A percentile compares a stretch with the other conserved stretches of the same genome.
Conservation (phyloP, 2,113 vertebrate genomes). For the Patagioenas fasciata region DNA sequence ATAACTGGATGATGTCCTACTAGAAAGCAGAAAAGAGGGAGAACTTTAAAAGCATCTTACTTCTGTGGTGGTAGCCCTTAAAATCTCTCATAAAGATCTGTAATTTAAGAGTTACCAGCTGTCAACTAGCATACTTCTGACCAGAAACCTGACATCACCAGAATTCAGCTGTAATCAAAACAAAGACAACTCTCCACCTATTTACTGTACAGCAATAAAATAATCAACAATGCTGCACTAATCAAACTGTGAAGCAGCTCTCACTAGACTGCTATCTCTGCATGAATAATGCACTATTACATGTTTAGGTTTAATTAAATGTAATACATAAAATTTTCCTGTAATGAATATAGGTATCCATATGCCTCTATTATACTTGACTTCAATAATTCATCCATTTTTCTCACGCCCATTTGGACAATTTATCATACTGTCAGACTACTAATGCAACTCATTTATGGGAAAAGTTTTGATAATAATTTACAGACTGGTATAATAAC, state of each 20-base stretch:
- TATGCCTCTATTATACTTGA: not conserved
- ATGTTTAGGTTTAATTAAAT: conserved; percentile 65
- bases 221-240: not conserved
- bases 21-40: not conserved
- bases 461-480: not conserved
- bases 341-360: conserved; percentile 10
- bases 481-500: not conserved
- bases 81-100: not conserved
- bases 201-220: conserved; percentile 30
- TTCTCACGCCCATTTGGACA: not conserved
- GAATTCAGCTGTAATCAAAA: not conserved
- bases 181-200: not conserved
- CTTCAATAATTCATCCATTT: conserved; percentile 12
- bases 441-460: not conserved
- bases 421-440: not conserved
- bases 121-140: not conserved
- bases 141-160: not conserved
- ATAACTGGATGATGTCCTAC: not conserved
- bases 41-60: not conserved
- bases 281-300: conserved; percentile 50
- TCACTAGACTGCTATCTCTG: conserved; percentile 22
- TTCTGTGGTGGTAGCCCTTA: not conserved
- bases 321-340: conserved; percentile 38
- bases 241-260: conserved; percentile 25
- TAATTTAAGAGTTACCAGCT: not conserved